phyloP scores from a whole-genome alignment of 2,113 vertebrate species.

The Okapia johnstoni region DNA sequence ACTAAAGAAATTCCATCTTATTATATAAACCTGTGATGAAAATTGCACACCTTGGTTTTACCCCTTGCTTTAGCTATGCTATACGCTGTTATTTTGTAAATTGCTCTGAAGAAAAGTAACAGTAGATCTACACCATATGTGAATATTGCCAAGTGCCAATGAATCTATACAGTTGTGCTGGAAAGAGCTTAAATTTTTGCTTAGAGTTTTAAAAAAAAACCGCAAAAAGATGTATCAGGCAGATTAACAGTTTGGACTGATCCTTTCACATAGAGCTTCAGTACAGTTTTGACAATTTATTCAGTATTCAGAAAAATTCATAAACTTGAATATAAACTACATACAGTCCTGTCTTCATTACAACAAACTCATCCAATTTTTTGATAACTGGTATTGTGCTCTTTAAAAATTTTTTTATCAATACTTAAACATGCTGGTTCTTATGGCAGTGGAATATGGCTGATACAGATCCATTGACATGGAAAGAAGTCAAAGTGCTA shows the following conservation, averaged over 20 bases:
- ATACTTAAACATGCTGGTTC: conserved; percentile 61
- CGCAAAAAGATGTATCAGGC: neutral
- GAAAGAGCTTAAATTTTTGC: conserved; percentile 37
- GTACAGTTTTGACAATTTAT: conserved; percentile 61
- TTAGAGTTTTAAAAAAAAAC: neutral
- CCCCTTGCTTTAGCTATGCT: neutral
- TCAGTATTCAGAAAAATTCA: conserved; percentile 39
- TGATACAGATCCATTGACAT: conserved; percentile 76
- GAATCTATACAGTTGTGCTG: neutral
- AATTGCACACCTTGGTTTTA: conserved; percentile 41
- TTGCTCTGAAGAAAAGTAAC: conserved; percentile 39
- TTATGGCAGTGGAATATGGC: conserved; percentile 46
- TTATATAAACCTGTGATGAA: conserved; percentile 43
- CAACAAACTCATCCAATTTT: conserved; percentile 35
- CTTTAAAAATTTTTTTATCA: conserved; percentile 56
- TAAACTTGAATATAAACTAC: conserved; percentile 41
- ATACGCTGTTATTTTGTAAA: conserved; percentile 33
- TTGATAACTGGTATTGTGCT: conserved; percentile 20
- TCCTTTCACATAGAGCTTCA: neutral
- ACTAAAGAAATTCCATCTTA: neutral
- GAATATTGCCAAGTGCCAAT: conserved; percentile 7
- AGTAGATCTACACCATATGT: neutral
- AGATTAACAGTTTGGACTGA: neutral
- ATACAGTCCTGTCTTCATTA: conserved; percentile 27
- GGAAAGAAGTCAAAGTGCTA: conserved; percentile 74